phyloP scores from a whole-genome alignment of 2,113 vertebrate species.

The Leptobrachium leishanense region DNA sequence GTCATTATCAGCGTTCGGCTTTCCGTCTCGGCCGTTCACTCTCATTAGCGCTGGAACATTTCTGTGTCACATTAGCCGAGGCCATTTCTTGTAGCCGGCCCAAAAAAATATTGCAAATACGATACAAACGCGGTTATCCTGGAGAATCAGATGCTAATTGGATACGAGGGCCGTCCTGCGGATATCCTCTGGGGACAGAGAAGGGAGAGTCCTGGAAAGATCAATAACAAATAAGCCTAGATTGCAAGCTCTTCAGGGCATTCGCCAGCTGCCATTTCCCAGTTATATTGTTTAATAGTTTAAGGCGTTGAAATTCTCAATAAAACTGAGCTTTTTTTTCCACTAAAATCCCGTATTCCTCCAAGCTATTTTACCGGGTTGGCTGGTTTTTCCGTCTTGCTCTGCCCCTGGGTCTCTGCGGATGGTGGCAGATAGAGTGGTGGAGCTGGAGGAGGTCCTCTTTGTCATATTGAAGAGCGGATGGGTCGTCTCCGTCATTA shows the following conservation, averaged over 20 bases:
- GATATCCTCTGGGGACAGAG: slow-evolving; percentile 2
- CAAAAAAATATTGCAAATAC: slow-evolving; percentile 39
- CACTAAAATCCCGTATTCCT: too few species aligned
- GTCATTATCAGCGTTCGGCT: slow-evolving; percentile 14
- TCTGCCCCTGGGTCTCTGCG: too few species aligned
- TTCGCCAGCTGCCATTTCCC: too few species aligned
- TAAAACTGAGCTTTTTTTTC: too few species aligned
- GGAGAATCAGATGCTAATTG: slow-evolving; percentile 32
- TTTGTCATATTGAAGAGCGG: too few species aligned
- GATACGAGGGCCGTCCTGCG: slow-evolving; percentile 8
- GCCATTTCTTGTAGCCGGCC: slow-evolving; percentile 32
- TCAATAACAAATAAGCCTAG: slow-evolving; percentile 19
- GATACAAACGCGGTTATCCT: slow-evolving; percentile 30
- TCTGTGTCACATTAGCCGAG: slow-evolving; percentile 19
- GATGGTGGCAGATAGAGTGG: too few species aligned
- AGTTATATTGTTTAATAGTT: too few species aligned
- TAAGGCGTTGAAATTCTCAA: too few species aligned
- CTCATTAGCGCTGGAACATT: slow-evolving; percentile 7
- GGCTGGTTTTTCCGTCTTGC: too few species aligned
- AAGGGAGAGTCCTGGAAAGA: background rate
- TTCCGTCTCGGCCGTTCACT: slow-evolving; percentile 13
- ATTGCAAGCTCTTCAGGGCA: slow-evolving; percentile 12
- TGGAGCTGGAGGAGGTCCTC: too few species aligned
- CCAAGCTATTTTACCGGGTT: too few species aligned
- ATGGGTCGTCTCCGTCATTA: too few species aligned